phyloP scores from a whole-genome alignment of 2,888 invertebrate genomes.

The Eupelmus urozonus region DNA sequence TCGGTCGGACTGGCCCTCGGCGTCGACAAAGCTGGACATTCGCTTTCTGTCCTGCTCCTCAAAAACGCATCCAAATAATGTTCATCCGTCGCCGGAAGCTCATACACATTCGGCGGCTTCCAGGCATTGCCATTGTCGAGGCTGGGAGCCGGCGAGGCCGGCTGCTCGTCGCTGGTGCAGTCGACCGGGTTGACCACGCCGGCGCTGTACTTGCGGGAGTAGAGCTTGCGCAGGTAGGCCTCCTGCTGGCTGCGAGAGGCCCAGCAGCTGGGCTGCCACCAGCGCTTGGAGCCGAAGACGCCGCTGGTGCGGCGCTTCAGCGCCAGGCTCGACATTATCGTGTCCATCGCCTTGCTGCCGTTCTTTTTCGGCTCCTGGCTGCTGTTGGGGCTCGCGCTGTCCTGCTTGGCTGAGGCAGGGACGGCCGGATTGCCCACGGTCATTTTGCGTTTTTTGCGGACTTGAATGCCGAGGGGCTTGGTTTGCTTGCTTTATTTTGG shows the following conservation, averaged over 20 bases:
- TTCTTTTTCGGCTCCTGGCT: constrained; percentile 25
- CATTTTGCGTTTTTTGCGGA: no score
- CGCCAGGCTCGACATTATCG: constrained; percentile 72
- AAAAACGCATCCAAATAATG: constrained; percentile 73
- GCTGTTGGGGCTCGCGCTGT: not conserved
- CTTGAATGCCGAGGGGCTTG: no score
- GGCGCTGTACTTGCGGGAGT: constrained; percentile 69
- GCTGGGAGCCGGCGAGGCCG: constrained; percentile 34
- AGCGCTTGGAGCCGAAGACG: constrained; percentile 73
- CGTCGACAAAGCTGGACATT: constrained; percentile 68
- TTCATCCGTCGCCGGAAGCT: constrained; percentile 67
- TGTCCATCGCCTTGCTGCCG: constrained; percentile 57
- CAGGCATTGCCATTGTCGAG: constrained; percentile 57
- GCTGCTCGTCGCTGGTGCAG: constrained; percentile 44
- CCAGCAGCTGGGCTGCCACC: constrained; percentile 76
- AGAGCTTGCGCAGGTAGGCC: constrained; percentile 74
- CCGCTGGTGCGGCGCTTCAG: constrained; percentile 71
- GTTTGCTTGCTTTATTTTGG: no score
- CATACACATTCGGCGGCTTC: constrained; percentile 66
- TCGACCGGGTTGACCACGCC: constrained; percentile 39
- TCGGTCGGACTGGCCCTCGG: constrained; percentile 74
- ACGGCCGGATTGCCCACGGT: not conserved
- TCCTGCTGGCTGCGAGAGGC: constrained; percentile 75
- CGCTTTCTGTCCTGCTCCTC: constrained; percentile 64
- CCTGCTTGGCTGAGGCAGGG: not conserved